Percentiles rank a stretch among this genome's conserved stretches.
Evolutionary conservation across 2,888 invertebrate species (phyloP).

Genomic region (Zygothrica quintamaculata): DNA sequence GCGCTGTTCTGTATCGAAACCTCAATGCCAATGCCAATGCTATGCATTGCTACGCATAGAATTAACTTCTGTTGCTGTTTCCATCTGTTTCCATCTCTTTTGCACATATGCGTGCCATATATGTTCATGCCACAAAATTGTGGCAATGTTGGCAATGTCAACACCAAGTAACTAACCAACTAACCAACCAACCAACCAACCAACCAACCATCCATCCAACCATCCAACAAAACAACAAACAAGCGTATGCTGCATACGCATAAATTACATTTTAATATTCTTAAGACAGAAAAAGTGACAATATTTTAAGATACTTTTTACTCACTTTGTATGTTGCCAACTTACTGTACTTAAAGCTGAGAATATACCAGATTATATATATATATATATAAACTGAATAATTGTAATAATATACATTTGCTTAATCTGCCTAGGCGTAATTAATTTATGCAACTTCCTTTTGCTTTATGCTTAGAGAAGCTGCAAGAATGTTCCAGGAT

Average conservation of each 20-base stretch:
- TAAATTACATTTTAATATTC: constrained; percentile 43
- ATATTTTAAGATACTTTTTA: no score
- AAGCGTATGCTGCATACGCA: constrained; percentile 37
- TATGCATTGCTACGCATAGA: background rate
- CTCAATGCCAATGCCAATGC: background rate
- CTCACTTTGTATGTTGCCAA: no score
- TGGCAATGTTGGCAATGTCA: constrained; percentile 29
- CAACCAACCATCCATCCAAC: no score
- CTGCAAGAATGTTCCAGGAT: no score
- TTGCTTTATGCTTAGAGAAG: no score
- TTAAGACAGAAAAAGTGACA: constrained; percentile 1
- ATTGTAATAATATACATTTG: no score
- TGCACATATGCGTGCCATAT: background rate
- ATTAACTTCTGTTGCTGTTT: constrained; percentile 3
- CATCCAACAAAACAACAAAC: background rate
- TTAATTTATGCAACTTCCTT: no score
- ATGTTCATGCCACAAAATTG: constrained; percentile 12
- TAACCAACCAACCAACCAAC: no score
- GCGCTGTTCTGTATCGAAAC: constrained; percentile 37
- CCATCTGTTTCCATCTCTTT: background rate
- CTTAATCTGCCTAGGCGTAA: no score
- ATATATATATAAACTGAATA: no score
- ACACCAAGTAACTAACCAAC: constrained; percentile 10
- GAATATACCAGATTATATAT: no score
- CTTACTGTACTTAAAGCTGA: no score